A percentile compares a stretch with the other conserved stretches of the same genome.
Evolutionary conservation across 92 coral and sea anemone species (phyloP).

Genomic region (Epizoanthus rinbou): DNA sequence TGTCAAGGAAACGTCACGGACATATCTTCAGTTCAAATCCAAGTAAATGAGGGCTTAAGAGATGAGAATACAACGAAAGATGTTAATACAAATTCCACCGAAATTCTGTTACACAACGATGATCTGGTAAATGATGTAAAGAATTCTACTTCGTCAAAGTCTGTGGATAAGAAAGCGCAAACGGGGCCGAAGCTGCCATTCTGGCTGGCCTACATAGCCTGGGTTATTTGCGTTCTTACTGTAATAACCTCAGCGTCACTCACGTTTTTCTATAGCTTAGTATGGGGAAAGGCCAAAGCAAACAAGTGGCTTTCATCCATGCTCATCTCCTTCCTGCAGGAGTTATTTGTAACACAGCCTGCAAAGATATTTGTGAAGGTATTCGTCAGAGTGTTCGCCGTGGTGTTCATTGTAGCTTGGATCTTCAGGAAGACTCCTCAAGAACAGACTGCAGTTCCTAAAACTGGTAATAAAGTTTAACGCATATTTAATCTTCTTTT

Average conservation of each 20-base stretch:
- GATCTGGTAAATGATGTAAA: neutral
- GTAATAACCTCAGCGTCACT: constrained; percentile 13
- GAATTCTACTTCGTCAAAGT: neutral
- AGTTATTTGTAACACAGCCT: constrained; percentile 7
- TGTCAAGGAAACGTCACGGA: neutral
- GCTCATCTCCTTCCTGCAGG: constrained; percentile 19
- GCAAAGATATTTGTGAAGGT: constrained; percentile 22
- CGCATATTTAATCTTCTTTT: no score
- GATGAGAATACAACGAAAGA: neutral
- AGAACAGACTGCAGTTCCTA: neutral
- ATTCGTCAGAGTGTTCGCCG: constrained; percentile 8
- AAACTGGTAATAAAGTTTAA: neutral
- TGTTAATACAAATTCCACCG: neutral
- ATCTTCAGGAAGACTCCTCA: neutral
- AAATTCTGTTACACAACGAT: neutral
- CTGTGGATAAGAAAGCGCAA: neutral
- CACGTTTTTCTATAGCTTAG: constrained; percentile 31
- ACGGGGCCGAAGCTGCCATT: constrained; percentile 17
- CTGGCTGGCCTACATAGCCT: constrained; percentile 42
- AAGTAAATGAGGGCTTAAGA: neutral
- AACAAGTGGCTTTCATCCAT: constrained; percentile 25
- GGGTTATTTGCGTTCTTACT: constrained; percentile 10
- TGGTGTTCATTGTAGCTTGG: constrained; percentile 5
- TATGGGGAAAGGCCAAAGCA: constrained; percentile 11
- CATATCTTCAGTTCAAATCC: neutral